Conservation (phyloP, 1,140 invertebrate genomes). For the Arctopsyche grandis region DNA sequence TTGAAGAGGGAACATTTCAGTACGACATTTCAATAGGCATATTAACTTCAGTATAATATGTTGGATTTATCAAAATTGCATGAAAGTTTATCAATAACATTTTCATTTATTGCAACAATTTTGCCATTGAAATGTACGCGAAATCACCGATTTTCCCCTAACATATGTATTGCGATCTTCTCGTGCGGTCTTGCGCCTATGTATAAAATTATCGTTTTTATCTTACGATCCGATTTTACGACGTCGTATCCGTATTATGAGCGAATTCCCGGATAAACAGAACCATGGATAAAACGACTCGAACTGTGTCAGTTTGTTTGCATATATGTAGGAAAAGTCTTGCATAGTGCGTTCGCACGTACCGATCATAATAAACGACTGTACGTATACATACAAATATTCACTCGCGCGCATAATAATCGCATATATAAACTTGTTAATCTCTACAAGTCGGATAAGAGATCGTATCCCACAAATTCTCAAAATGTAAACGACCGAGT, state of each 20-base stretch:
- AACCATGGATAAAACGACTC: not conserved
- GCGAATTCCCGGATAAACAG: not conserved
- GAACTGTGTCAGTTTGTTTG: not conserved
- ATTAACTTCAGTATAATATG: no score
- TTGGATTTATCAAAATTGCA: no score
- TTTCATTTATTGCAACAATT: no score
- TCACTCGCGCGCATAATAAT: not conserved
- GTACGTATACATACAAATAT: not conserved
- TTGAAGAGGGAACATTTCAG: no score
- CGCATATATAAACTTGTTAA: not conserved
- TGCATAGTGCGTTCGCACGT: no score
- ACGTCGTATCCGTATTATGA: not conserved
- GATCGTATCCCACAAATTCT: not conserved
- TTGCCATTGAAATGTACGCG: no score
- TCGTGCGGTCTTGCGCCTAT: not conserved
- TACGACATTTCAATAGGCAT: no score
- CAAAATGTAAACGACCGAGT: no score
- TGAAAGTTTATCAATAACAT: no score
- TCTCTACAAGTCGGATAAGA: not conserved
- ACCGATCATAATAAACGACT: not conserved
- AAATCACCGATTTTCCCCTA: no score
- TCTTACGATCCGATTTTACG: not conserved
- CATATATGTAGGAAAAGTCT: not conserved
- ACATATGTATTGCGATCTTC: no score
- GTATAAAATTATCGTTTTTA: slow-evolving; percentile 11